Percentiles rank a stretch among this genome's conserved stretches.
Evolutionary conservation across 1,140 invertebrate genomes (phyloP).

Genomic region (Penaeus chinensis): DNA sequence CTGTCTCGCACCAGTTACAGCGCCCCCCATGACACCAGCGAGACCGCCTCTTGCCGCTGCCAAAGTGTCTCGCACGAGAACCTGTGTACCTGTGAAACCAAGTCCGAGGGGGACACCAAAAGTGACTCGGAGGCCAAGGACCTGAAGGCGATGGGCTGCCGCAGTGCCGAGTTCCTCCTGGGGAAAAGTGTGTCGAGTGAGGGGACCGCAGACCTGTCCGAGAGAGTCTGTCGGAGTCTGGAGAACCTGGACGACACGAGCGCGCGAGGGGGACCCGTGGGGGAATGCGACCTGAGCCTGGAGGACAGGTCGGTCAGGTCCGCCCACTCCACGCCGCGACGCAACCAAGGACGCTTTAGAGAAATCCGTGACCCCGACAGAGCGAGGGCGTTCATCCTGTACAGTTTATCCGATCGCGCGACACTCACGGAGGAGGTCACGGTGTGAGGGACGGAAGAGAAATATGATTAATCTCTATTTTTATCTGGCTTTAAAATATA

Average conservation of each 20-base stretch:
- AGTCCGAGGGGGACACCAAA: background rate
- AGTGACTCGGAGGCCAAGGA: slow-evolving; percentile 4
- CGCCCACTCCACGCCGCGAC: slow-evolving; percentile 41
- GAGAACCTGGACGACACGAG: slow-evolving; percentile 41
- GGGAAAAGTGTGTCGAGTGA: slow-evolving; percentile 2
- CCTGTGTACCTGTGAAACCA: background rate
- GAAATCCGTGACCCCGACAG: slow-evolving; percentile 41
- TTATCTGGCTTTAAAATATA: background rate
- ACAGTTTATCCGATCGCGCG: slow-evolving; percentile 47
- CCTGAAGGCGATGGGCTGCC: slow-evolving; percentile 9
- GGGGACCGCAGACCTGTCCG: slow-evolving; percentile 14
- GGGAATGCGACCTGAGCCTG: slow-evolving; percentile 18
- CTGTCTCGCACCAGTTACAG: background rate
- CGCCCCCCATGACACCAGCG: background rate
- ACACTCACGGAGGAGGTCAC: slow-evolving; percentile 57
- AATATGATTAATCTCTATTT: background rate
- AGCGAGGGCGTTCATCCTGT: slow-evolving; percentile 41
- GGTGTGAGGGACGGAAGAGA: slow-evolving; percentile 26
- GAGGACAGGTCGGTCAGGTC: slow-evolving; percentile 51
- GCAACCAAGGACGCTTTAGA: slow-evolving; percentile 35
- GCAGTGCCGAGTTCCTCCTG: slow-evolving; percentile 33
- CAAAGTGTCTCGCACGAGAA: slow-evolving; percentile 14
- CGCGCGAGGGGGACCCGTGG: slow-evolving; percentile 12
- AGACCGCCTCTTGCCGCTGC: background rate
- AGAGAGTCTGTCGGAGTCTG: slow-evolving; percentile 42